phyloP scores from a whole-genome alignment of 2,888 invertebrate genomes.

The Ophraella communa region DNA sequence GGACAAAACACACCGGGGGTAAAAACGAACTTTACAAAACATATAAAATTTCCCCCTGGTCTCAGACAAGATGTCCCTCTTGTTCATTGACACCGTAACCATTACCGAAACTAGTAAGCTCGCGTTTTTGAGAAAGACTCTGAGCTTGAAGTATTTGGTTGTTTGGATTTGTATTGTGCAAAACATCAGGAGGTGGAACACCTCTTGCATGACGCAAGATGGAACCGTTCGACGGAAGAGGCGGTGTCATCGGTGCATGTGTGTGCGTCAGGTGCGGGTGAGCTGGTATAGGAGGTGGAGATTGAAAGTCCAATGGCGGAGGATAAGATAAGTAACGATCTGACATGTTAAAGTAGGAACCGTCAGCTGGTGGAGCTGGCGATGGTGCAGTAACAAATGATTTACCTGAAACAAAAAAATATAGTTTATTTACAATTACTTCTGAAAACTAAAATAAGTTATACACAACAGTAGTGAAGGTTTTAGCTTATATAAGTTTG shows the following conservation, averaged over 20 bases:
- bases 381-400: slow-evolving; percentile 71
- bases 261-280: slow-evolving; percentile 59
- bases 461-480: too few relatives aligned
- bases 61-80: slow-evolving; percentile 61
- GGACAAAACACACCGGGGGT: slow-evolving; percentile 25
- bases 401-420: slow-evolving; percentile 60
- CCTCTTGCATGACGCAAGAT: slow-evolving; percentile 55
- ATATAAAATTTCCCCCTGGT: slow-evolving; percentile 55
- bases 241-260: slow-evolving; percentile 58
- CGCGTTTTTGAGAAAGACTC: slow-evolving; percentile 57
- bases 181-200: slow-evolving; percentile 58
- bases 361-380: slow-evolving; percentile 78
- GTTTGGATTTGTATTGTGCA: slow-evolving; percentile 59
- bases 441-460: too few relatives aligned
- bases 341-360: slow-evolving; percentile 83
- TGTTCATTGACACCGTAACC: slow-evolving; percentile 60
- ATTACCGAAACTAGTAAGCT: slow-evolving; percentile 59
- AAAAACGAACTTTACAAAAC: slow-evolving; percentile 47
- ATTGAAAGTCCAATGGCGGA: slow-evolving; percentile 72
- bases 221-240: slow-evolving; percentile 57
- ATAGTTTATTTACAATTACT: background rate
- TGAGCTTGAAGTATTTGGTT: slow-evolving; percentile 59
- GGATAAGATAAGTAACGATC: slow-evolving; percentile 83
- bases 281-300: slow-evolving; percentile 61
- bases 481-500: too few relatives aligned